Evolutionary conservation across 2,113 vertebrate genomes (phyloP).

Genomic region (Garra rufa): DNA sequence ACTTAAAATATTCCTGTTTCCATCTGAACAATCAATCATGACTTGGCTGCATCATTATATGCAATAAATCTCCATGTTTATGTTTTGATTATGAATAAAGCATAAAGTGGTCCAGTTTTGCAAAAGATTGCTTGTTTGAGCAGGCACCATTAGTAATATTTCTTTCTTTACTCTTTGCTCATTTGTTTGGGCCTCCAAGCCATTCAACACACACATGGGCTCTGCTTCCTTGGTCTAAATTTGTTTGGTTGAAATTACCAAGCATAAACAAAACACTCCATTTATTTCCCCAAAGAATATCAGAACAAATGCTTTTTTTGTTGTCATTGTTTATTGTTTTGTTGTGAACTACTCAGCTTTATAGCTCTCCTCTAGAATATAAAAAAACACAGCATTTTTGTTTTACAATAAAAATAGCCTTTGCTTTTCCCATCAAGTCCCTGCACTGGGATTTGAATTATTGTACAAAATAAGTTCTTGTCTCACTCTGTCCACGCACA

Average conservation of each 20-base stretch:
- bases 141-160: background rate
- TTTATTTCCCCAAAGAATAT: constrained; percentile 28
- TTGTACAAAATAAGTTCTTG: constrained; percentile 18
- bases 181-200: constrained; percentile 2
- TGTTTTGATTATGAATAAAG: constrained; percentile 4
- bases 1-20: constrained; percentile 16
- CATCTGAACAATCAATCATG: background rate
- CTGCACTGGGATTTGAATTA: constrained; percentile 7
- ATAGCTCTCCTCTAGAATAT: constrained; percentile 9
- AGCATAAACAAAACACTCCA: constrained; percentile 28
- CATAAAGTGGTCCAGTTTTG: background rate
- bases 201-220: background rate
- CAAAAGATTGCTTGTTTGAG: background rate
- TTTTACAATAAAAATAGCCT: constrained; percentile 32
- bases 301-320: constrained; percentile 10
- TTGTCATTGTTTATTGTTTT: constrained; percentile 36
- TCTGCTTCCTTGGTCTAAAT: constrained; percentile 13
- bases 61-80: background rate
- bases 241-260: constrained; percentile 5
- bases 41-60: background rate
- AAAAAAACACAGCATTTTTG: constrained; percentile 18
- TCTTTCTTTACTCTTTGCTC: background rate
- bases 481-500: background rate
- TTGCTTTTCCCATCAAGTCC: constrained; percentile 24
- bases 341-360: constrained; percentile 23